Evolutionary conservation across 2,797 vertebrate species (phyloP).

Genomic region (Podarcis siculus): DNA sequence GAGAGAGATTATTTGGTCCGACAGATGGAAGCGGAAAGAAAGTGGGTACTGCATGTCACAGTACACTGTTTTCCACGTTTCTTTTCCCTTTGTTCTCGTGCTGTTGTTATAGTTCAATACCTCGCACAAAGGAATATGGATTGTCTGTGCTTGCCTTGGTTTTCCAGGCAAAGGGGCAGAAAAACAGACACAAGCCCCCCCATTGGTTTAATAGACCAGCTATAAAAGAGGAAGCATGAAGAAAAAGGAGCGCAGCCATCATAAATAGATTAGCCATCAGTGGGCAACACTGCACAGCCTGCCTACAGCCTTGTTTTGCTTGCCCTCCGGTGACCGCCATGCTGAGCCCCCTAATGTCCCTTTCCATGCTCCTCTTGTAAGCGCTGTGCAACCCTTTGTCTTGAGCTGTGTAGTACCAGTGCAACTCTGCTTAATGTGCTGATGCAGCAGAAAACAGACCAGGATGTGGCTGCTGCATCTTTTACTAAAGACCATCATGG

Average conservation of each 20-base stretch:
- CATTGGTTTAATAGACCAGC: conserved; percentile 50
- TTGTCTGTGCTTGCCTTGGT: conserved; percentile 41
- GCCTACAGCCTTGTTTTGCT: conserved; percentile 7
- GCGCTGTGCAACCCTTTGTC: neutral
- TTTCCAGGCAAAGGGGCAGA: neutral
- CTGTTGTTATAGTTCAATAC: conserved; percentile 20
- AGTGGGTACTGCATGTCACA: neutral
- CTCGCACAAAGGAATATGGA: conserved; percentile 47
- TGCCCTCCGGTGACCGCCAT: neutral
- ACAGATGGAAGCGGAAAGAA: neutral
- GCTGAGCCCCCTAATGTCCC: conserved; percentile 1
- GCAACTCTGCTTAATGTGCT: neutral
- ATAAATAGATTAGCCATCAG: conserved; percentile 22
- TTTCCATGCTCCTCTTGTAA: conserved; percentile 4
- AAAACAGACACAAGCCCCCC: conserved; percentile 41
- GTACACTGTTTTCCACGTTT: conserved; percentile 31
- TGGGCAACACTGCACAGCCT: neutral
- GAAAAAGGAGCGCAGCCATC: conserved; percentile 25
- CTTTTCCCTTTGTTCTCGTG: conserved; percentile 26
- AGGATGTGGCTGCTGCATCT: neutral
- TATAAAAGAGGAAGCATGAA: conserved; percentile 42
- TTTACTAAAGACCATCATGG: neutral
- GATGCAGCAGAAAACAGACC: neutral
- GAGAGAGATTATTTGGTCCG: neutral
- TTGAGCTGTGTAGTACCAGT: neutral